Base-by-base conservation (phyloP, 2,113 vertebrate species). In the Hyperoodon ampullatus region DNA sequence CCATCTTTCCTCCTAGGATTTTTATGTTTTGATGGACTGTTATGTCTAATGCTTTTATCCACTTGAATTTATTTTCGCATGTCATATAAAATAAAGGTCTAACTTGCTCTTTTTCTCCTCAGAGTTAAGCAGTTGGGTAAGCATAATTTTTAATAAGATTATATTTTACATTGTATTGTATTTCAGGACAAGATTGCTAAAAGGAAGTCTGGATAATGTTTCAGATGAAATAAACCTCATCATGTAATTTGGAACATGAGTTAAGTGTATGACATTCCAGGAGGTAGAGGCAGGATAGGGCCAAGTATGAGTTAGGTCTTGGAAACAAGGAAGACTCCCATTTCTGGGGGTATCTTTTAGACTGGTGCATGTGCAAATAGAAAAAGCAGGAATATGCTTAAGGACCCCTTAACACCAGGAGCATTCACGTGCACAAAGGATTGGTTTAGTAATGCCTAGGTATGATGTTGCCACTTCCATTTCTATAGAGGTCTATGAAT, bases 31-130 rank as follows among this genome's bases (percentile, higher is more conserved):
- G 70, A 90, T 82, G 47, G 39, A 82, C 30, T 89, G 75, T 58
- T 83, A n/a, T 23, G 12, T 66, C 94, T 87, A 96, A 61, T 92
- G 28, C 39, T 95, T 97, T 88, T 90, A 96, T 66, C 26, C 42
- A 55, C 44, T 93, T 90, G 44, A 96, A 72, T 94, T 90, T 96
- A 71, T 94, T 95, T 94, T 96, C n/a, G 8, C 30, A 95, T 90
- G 35, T 44, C 44, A 68, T 8, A 2, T 85, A 33, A 94, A 90
- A 47, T 66, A 93, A 92, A 84, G 21, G 30, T 85, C 70, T 80
- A n/a, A 87, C 68, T 61, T 91, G 70, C 83, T 72, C 63, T 87
- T 83, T 93, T 92, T 60, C 35, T 60, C 18, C n/a, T 42, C 55
- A 90, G 72, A 93, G 39, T 65, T 92, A 92, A 89, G 19, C 70